phyloP scores from a whole-genome alignment of 1,140 invertebrate genomes.

The Tetramorium parvispinum region DNA sequence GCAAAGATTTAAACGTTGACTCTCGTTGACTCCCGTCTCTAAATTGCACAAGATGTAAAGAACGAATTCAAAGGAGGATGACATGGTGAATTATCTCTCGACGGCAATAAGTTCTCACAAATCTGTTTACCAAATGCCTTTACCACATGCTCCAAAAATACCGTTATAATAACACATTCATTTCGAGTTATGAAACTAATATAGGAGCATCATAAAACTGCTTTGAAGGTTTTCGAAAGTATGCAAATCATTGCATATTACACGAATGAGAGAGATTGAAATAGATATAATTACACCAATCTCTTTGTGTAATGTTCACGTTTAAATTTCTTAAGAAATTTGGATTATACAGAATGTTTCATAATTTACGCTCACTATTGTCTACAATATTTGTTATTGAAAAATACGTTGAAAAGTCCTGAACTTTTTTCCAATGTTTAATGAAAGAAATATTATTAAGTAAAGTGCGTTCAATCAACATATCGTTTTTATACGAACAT shows the following conservation, averaged over 20 bases:
- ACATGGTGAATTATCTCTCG: background rate
- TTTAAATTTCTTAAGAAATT: background rate
- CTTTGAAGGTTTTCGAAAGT: background rate
- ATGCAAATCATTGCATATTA: background rate
- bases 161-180: background rate
- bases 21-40: background rate
- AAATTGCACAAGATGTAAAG: background rate
- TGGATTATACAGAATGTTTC: background rate
- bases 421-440: background rate
- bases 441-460: background rate
- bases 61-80: background rate
- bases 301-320: background rate
- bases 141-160: conserved; percentile 5
- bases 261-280: background rate
- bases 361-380: background rate
- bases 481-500: background rate
- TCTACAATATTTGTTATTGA: background rate
- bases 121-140: conserved; percentile 17
- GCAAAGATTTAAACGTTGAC: background rate
- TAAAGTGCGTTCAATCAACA: background rate
- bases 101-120: background rate
- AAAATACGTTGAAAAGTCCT: background rate
- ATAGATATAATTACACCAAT: background rate
- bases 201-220: background rate
- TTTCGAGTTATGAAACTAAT: background rate